Evolutionary conservation across 2,797 vertebrate genomes (phyloP).

Genomic region (Gallinago solitaria): DNA sequence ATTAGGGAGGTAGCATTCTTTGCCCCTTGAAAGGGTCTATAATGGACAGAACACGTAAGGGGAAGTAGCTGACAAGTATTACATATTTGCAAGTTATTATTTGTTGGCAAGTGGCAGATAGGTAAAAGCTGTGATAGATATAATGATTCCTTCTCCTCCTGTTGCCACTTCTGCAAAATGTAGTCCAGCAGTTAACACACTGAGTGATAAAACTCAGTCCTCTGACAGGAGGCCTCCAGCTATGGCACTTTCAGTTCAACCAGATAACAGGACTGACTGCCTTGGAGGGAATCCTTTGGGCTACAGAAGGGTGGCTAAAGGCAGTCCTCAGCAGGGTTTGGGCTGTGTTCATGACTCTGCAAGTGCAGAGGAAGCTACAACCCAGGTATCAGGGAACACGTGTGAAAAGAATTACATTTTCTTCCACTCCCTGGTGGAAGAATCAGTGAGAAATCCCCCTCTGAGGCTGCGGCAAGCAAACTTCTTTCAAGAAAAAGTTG

Average conservation of each 20-base stretch:
- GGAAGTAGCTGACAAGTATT: background rate
- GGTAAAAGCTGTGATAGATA: background rate
- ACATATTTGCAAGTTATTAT: background rate
- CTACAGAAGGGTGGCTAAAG: background rate
- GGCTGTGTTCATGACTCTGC: background rate
- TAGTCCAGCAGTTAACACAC: background rate
- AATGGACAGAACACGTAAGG: background rate
- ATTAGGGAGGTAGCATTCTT: background rate
- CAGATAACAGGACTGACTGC: background rate
- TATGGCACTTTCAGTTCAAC: background rate
- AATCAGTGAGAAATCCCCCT: background rate
- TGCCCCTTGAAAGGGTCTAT: background rate
- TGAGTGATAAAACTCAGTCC: background rate
- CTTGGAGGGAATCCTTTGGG: background rate
- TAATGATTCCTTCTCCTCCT: background rate
- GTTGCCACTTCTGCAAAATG: accelerated
- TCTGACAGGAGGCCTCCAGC: background rate
- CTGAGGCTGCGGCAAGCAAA: background rate
- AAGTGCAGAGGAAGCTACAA: background rate
- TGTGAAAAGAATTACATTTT: background rate
- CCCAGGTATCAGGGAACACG: background rate
- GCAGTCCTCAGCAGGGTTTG: background rate
- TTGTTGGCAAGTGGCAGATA: background rate
- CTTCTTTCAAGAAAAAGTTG: background rate
- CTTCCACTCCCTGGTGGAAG: background rate